Evolutionary conservation across 2,888 invertebrate species (phyloP), one percentile per base, ranked within the genome.

Genomic region (Mesopsocus fuscifrons): DNA sequence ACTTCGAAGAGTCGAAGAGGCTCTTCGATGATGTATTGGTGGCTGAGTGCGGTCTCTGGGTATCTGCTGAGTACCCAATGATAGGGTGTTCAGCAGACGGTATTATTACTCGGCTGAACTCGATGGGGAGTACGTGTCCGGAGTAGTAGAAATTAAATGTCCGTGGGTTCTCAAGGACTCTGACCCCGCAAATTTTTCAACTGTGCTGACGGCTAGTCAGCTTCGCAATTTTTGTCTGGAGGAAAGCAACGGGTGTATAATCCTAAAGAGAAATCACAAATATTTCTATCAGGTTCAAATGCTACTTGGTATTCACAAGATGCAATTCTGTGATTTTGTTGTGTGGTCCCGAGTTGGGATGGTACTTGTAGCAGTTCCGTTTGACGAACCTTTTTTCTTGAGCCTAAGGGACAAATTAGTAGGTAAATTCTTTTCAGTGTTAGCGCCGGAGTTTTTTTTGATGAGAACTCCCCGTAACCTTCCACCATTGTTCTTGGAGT

Each of bases 61-160:
- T 34, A 8, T 16, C 15, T 6, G 15, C 8, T 6, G 18, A 34
- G 15, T 34, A 9, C 15, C 26, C 26, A 26, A 13, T 34, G 15
- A 34, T 34, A 16, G 34, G 34, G 8, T 34, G 34, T 13, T 34
- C 34, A 8, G 8, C 34, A 18, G 34, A 34, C 15, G 34, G 34
- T 9, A 18, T 34, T 16, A 13, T 34, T 34, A 9, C 34, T 6
- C 9, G 15, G 8, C 8, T 16, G 18, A 13, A 34, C 30, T 11
- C 9, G n/a, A 30, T 11, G n/a, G 9, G 9, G 30, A n/a, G 9
- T 9, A 11, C 9, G n/a, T 30, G 9, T 9, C n/a, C 30, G 34
- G 41, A 17, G 23, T 41, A 3, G 3, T 41, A 4, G 41, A 41
- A 26, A 41, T 41, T 23, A 41, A 41, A 13, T 41, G 41, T 22